A percentile compares a stretch with the other conserved stretches of the same genome.
Conservation (phyloP, 1,140 invertebrate species). For the Bemisia tabaci region DNA sequence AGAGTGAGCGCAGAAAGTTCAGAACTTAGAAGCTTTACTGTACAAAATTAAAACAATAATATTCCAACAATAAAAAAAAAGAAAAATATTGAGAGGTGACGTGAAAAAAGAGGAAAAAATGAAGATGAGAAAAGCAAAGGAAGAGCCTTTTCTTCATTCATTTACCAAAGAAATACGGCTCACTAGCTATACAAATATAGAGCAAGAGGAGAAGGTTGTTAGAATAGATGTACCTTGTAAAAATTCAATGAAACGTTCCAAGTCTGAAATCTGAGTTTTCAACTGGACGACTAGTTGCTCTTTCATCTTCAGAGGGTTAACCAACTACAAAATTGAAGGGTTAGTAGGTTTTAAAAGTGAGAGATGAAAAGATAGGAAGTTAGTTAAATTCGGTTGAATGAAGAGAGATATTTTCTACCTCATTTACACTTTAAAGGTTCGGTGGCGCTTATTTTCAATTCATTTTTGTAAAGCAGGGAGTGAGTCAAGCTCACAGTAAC, state of each 20-base stretch:
- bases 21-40: no score
- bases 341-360: constrained; percentile 9
- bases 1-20: no score
- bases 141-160: no score
- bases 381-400: not conserved
- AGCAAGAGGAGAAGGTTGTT: not conserved
- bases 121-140: no score
- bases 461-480: not conserved
- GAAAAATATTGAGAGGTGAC: no score
- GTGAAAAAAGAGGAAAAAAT: no score
- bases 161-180: no score
- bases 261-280: constrained; percentile 90
- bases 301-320: constrained; percentile 91
- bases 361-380: constrained; percentile 5
- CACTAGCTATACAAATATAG: no score
- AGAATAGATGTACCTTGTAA: constrained; percentile 53
- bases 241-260: constrained; percentile 94
- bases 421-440: not conserved
- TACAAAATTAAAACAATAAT: no score
- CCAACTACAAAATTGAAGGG: constrained; percentile 50
- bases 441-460: not conserved
- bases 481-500: no score
- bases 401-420: not conserved
- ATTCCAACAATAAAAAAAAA: no score
- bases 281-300: constrained; percentile 87